Evolutionary conservation across 2,113 vertebrate genomes (phyloP), one percentile per base, ranked within the genome.

Genomic region (Neolamprologus ventralis): DNA sequence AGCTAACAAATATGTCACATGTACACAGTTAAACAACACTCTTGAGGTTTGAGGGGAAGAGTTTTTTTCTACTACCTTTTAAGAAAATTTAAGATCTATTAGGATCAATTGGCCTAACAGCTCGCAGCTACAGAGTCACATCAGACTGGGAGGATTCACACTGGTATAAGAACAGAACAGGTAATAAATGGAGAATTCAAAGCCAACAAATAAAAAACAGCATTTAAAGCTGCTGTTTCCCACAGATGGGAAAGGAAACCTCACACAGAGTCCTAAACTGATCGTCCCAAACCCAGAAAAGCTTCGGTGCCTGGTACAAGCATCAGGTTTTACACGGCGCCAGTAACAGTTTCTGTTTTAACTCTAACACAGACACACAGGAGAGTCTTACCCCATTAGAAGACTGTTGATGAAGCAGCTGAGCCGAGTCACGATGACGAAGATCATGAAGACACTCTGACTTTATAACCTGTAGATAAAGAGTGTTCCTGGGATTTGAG

Each of bases 381-480:
- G 14, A 10, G 8, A 33, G 42, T 85, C 88, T 93, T 83, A 93
- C 92, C 92, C 35, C 87, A 84, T 89, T 54, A 68, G 19, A 19
- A 1, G 65, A 16, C 23, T 11, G 71, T 12, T 6, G 71, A 51
- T n/a, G 47, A 40, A 35, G 82, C 47, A 45, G 82, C 35, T 23
- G 33, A 28, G 7, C 45, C 4, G 71, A 73, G 13, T 26, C 80
- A 60, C 2, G 26, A 87, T 3, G 83, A 85, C 3, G 57, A 73
- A 13, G 53, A 83, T 2, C 49, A 87, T 0, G 51, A 79, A 73
- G 57, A 19, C 3, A 33, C 51, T 71, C 26, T 1, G 2, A 40
- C 42, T 28, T 58, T 85, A 12, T 90, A 86, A 89, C 16, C 65
- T 16, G 81, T 73, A 63, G 7, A 12, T 19, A 2, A 35, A 47